These are phyloP conservation scores for Morone saxatilis DNA, from an alignment of 2,113 vertebrate genomes.

Conservation along the genomic window DNA sequence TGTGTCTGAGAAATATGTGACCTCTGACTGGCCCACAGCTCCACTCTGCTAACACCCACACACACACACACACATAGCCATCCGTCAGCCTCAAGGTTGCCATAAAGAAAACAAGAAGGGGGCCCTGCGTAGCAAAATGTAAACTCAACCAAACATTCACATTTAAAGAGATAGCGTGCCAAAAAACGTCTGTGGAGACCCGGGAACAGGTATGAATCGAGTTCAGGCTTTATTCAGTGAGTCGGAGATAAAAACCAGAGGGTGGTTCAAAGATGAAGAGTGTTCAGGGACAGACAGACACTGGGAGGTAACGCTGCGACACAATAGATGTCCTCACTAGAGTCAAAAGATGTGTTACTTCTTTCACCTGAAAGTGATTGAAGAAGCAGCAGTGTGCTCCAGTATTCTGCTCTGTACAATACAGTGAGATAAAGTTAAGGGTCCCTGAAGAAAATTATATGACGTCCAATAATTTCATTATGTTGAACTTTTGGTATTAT, in stretches of 20 bases:
- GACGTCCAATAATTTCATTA: too few relatives aligned
- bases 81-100: slow-evolving; percentile 66
- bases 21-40: slow-evolving; percentile 43
- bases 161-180: background rate
- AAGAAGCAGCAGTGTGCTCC: background rate
- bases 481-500: too few relatives aligned
- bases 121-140: slow-evolving; percentile 43
- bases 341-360: background rate
- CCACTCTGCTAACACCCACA: slow-evolving; percentile 26
- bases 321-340: background rate
- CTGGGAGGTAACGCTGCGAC: background rate
- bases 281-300: background rate
- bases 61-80: slow-evolving; percentile 35
- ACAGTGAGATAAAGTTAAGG: too few relatives aligned
- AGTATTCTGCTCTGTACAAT: background rate
- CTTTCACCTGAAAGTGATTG: background rate
- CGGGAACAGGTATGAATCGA: accelerated
- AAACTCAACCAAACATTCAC: slow-evolving; percentile 50
- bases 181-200: background rate
- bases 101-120: slow-evolving; percentile 64
- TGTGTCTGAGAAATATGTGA: slow-evolving; percentile 72
- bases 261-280: background rate
- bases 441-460: too few relatives aligned
- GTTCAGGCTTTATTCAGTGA: background rate
- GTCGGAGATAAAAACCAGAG: background rate